Evolutionary conservation across 2,888 invertebrate genomes (phyloP), one percentile per base, ranked within the genome.

Genomic region (Tachina fera): DNA sequence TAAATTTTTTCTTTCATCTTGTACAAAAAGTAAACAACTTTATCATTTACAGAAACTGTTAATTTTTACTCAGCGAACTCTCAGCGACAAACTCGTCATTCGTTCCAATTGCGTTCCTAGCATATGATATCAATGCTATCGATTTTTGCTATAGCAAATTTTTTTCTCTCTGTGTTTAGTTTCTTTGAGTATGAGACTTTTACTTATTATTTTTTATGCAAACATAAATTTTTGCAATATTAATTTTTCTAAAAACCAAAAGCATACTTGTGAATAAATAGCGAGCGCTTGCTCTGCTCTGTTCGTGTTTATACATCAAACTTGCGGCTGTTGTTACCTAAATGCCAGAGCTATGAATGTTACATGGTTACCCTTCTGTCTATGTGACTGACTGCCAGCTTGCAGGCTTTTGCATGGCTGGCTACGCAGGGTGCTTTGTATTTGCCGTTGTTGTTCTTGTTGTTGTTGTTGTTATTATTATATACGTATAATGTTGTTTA

Each of bases 401-500:
- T 77, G 60, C 83, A 86, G 70, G 41, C 63, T 78, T 79, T 65
- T 65, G 79, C 76, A 67, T 83, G 75, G 53, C 51, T 83, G 75
- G 60, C 51, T 83, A 31, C 31, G 79, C 76, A 58, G 63, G 75
- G 11, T 78, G 75, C 63, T 61, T 77, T 77, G 77, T 49, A 68
- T 41, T 76, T 79, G 70, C 67, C 16, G 70, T 41, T 65, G 39
- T 56, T 31, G 60, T 51, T 43, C 49, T 22, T 41, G 58, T 45
- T 45, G 43, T n/a, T 14, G 56, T 47, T 71, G 65, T 61, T 65
- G 76, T 9, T 75, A 56, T 45, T 61, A 22, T 16, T 68, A 51
- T 60, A 47, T 75, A 71, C 70, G 58, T 70, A 79, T 86, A 83
- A 83, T 83, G 83, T 85, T 87, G 84, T 87, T 87, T 87, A 87